Evolutionary conservation across 2,888 invertebrate species (phyloP).

Genomic region (Sthenelais limicola): DNA sequence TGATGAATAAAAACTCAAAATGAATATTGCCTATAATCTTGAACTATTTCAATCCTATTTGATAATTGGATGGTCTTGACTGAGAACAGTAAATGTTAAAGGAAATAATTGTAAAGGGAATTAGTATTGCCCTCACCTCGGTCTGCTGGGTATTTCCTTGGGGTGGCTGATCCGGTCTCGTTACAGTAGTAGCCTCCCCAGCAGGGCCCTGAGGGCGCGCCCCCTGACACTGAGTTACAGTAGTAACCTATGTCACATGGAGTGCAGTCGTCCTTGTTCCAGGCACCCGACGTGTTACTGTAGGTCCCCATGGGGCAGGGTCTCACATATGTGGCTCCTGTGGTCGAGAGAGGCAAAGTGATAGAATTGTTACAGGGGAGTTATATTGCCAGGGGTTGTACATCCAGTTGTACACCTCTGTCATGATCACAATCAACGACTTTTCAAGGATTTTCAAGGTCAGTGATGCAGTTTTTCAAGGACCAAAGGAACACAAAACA

Average conservation of each 20-base stretch:
- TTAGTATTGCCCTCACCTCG: slow-evolving; percentile 44
- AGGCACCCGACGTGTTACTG: slow-evolving; percentile 68
- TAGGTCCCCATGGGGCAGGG: slow-evolving; percentile 70
- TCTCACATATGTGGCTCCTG: slow-evolving; percentile 63
- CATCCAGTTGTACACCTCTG: too few relatives aligned
- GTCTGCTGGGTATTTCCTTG: slow-evolving; percentile 54
- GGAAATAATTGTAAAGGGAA: not conserved
- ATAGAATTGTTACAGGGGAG: too few relatives aligned
- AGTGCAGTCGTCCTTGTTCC: slow-evolving; percentile 65
- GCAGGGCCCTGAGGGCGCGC: slow-evolving; percentile 48
- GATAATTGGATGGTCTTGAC: too few relatives aligned
- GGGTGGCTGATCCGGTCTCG: slow-evolving; percentile 56
- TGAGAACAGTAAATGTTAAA: not conserved
- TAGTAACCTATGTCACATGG: slow-evolving; percentile 66
- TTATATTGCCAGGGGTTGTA: too few relatives aligned
- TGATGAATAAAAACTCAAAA: too few relatives aligned
- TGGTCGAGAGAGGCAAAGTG: too few relatives aligned
- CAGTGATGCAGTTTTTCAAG: too few relatives aligned
- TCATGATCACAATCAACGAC: too few relatives aligned
- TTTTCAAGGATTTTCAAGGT: too few relatives aligned
- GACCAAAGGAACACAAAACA: too few relatives aligned
- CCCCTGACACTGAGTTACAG: slow-evolving; percentile 61
- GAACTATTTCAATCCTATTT: too few relatives aligned
- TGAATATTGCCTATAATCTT: too few relatives aligned
- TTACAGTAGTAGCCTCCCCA: slow-evolving; percentile 68